Evolutionary conservation across 2,797 vertebrate species (phyloP), one percentile per base, ranked within the genome.

Genomic region (Clamator glandarius): DNA sequence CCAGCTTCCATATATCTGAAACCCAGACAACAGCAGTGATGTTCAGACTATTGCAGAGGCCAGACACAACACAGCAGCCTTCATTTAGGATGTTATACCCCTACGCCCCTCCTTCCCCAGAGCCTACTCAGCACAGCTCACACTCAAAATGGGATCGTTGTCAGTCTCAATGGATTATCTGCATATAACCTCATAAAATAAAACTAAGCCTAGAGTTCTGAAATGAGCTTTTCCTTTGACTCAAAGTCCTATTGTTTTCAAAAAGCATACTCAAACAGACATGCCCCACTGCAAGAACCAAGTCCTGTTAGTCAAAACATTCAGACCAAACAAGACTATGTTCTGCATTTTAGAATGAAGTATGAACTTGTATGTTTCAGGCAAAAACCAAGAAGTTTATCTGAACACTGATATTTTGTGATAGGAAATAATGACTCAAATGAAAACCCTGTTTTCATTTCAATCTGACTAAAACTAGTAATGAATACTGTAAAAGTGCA

Each of bases 81-180:
- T 62, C 25, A 39, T 14, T 75, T 28, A 54, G 24, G 36, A 57
- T 18, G 26, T 33, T 39, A 48, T 7, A 8, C 8, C 20, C 15
- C 10, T 15, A 14, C 9, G 67, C 9, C 18, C 0, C 3, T 55
- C 46, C n/a, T 67, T n/a, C 44, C 24, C 9, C 10, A 18, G 0
- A 19, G 26, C 15, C 36, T 15, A 5, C 0, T 0, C 67, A 62
- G 54, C 46, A 75, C 17, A 36, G 31, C 31, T 64, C 1, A 0
- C 63, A 33, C 36, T 54, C 58, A 44, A 68, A 87, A 57, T 4
- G 3, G 21, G 9, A 58, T 15, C 15, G 84, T 3, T 9, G 68
- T 24, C 61, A 51, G 31, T 55, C 23, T 29, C 54, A n/a, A 74
- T 80, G 15, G 29, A 51, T 58, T 73, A 76, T 7, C 24, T 58